Conservation (phyloP, 1,140 invertebrate species). For the Mesaphorura yosii region DNA sequence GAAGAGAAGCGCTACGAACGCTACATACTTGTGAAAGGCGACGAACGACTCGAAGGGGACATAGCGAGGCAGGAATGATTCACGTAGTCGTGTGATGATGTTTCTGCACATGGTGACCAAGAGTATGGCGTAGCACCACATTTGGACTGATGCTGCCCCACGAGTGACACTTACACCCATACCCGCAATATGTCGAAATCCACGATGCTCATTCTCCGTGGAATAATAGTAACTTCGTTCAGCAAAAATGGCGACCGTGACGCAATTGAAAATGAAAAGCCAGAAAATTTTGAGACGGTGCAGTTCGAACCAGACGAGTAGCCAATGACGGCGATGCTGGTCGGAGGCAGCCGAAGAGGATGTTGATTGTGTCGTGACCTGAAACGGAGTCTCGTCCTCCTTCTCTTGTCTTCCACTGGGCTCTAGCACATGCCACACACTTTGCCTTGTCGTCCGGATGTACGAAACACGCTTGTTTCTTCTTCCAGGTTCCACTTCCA, state of each 20-base stretch:
- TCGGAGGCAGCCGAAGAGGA: neutral
- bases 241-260: slow-evolving; percentile 43
- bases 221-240: slow-evolving; percentile 46
- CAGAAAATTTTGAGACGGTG: slow-evolving; percentile 43
- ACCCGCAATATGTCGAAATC: slow-evolving; percentile 42
- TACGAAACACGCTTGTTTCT: too few species aligned
- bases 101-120: slow-evolving; percentile 49
- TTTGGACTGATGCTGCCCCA: slow-evolving; percentile 48
- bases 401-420: too few species aligned
- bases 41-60: slow-evolving; percentile 47
- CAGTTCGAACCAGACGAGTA: slow-evolving; percentile 21
- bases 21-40: slow-evolving; percentile 47
- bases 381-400: slow-evolving; percentile 26
- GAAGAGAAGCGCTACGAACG: slow-evolving; percentile 42
- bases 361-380: too few species aligned
- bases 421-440: too few species aligned
- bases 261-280: slow-evolving; percentile 41
- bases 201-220: slow-evolving; percentile 43
- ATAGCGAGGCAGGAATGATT: slow-evolving; percentile 41
- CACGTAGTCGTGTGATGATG: slow-evolving; percentile 41
- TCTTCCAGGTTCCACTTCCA: too few species aligned
- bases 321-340: neutral
- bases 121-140: slow-evolving; percentile 45
- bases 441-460: too few species aligned
- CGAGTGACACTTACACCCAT: slow-evolving; percentile 41